A percentile compares a stretch with the other conserved stretches of the same genome.
Conservation (phyloP, 2,113 vertebrate species). For the Thunnus thynnus region DNA sequence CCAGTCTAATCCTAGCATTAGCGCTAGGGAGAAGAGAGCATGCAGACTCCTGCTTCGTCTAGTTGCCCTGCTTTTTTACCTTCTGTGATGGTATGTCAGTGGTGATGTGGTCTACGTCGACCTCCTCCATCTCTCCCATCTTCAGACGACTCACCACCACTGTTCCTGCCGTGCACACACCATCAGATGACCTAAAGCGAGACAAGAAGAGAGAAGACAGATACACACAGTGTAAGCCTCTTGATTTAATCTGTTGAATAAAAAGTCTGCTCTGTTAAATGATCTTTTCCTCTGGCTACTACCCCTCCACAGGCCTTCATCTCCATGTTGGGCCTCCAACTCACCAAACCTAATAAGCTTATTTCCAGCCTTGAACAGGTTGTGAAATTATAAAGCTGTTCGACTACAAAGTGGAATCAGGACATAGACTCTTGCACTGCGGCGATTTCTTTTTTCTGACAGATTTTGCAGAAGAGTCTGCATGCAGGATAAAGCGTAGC, state of each 20-base stretch:
- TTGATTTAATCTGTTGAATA: slow-evolving; percentile 30
- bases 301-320: slow-evolving; percentile 18
- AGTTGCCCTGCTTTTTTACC: slow-evolving; percentile 50
- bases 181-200: slow-evolving; percentile 91
- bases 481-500: slow-evolving; percentile 40
- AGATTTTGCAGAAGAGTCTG: slow-evolving; percentile 38
- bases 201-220: not conserved
- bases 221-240: not conserved
- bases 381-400: slow-evolving; percentile 52
- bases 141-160: slow-evolving; percentile 94
- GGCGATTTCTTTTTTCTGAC: slow-evolving; percentile 32
- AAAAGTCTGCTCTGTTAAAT: slow-evolving; percentile 38
- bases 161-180: slow-evolving; percentile 91
- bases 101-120: slow-evolving; percentile 88
- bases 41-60: slow-evolving; percentile 37
- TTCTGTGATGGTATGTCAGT: slow-evolving; percentile 82
- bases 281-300: slow-evolving; percentile 17
- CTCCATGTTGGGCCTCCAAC: slow-evolving; percentile 8
- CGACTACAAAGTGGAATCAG: slow-evolving; percentile 47
- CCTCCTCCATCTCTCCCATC: slow-evolving; percentile 96
- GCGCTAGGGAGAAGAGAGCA: slow-evolving; percentile 54
- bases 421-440: slow-evolving; percentile 41
- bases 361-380: slow-evolving; percentile 52
- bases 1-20: slow-evolving; percentile 76
- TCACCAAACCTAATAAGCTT: slow-evolving; percentile 45